Evolutionary conservation across 2,797 vertebrate genomes (phyloP), one percentile per base, ranked within the genome.

Genomic region (Hippocampus kuda): DNA sequence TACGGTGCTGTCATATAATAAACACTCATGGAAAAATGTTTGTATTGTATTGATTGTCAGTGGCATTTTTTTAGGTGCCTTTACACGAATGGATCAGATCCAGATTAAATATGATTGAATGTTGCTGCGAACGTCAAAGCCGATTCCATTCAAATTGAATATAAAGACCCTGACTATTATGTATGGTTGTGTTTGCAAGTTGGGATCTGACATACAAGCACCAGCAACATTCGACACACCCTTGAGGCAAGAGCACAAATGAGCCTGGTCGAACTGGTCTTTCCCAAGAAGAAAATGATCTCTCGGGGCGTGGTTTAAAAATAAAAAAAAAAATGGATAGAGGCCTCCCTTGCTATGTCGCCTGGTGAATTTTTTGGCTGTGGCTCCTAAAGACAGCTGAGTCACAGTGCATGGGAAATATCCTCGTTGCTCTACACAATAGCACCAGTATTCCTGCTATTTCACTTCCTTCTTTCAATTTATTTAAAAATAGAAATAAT

Each of bases 181-280:
- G 13, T 27, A 27, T 59, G 56, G 26, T 27, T 73, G 70, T 76
- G n/a, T 24, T 56, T 56, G 53, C 53, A 56, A 10, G n/a, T 56
- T 56, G 53, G n/a, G 48, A 72, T 68, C 70, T 78, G 73, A 74
- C 54, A 67, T 70, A 57, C 70, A 27, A 67, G 69, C 78, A 84
- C 81, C 82, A 18, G 27, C 59, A 59, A 5, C 2, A 4, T 51
- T 51, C 4, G 67, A 84, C 85, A 1, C 72, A 77, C 73, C 70
- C 72, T 76, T 30, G 48, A 60, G 2, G 5, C 59, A 34, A 79
- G 62, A 76, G 77, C 75, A 81, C 77, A 48, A 27, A 48, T 69
- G 63, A 65, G 74, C 66, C 81, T 76, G 68, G 84, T 75, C 57
- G 57, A 84, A 84, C 84, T 88, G 85, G 84, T 85, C 83, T 88